phyloP scores from a whole-genome alignment of 2,888 invertebrate species.

The Lamellibrachia columna region DNA sequence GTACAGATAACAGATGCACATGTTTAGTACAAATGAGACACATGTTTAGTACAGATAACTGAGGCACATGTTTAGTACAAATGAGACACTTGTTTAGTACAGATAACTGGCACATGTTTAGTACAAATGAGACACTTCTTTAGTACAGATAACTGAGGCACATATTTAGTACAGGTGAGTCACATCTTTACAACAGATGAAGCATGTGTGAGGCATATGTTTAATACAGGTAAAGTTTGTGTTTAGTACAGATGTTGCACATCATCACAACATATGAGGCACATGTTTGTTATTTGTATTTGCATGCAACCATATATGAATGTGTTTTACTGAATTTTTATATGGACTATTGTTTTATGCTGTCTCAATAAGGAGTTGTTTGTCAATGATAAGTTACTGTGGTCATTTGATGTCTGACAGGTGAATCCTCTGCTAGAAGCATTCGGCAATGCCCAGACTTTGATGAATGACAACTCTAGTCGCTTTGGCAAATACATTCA shows the following conservation, averaged over 20 bases:
- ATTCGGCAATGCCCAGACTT: conserved; percentile 64
- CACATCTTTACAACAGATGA: neutral
- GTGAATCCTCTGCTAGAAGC: conserved; percentile 64
- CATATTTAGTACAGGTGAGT: neutral
- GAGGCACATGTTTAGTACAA: conserved; percentile 44
- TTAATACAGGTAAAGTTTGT: neutral
- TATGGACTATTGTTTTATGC: too few species aligned
- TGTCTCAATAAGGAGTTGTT: neutral
- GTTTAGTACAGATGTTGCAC: too few species aligned
- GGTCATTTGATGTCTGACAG: conserved; percentile 37
- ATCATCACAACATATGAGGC: too few species aligned
- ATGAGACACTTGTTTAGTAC: conserved; percentile 37
- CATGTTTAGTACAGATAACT: neutral
- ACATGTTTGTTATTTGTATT: too few species aligned
- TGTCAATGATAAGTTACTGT: neutral
- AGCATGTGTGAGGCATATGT: neutral
- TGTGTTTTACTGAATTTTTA: too few species aligned
- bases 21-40: too few species aligned
- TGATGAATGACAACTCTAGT: conserved; percentile 65
- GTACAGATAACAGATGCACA: too few species aligned
- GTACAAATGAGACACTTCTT: conserved; percentile 49
- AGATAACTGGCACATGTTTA: neutral
- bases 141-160: too few species aligned
- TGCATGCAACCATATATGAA: too few species aligned
- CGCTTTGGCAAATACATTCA: conserved; percentile 64